Base-by-base conservation (phyloP, 2,797 vertebrate genomes). In the Gila robusta region DNA sequence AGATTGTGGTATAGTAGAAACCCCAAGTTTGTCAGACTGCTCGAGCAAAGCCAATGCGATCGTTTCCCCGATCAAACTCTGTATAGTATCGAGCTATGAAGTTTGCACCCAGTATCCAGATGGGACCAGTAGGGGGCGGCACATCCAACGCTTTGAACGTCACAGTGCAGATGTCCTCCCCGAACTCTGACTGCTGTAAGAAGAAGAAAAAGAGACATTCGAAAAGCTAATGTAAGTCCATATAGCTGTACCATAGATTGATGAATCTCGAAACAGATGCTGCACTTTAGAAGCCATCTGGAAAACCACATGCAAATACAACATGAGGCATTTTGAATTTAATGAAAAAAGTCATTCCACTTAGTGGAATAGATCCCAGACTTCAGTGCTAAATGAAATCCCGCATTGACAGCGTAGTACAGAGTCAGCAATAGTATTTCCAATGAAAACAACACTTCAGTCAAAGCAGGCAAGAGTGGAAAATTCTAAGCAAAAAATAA, bases 51-150 rank as follows among this genome's bases (percentile, higher is more conserved):
- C 98, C 98, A 77, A 99, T 98, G 47, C 97, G 96, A 89, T 98
- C 97, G 92, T 97, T 97, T 77, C 84, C 94, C 2, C 98, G 96
- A 91, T 99, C 98, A 67, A 99, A 99, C 91, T 98, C 96, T 1
- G 97, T 98, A 93, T 99, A 99, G 93, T 98, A 99, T 88, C 97
- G 96, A 5, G 97, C 96, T 21, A 99, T 99, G 92, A 99, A 99
- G 90, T 94, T 98, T 92, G 98, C 98, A 0, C 98, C 98, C 87
- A 99, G 93, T 89, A 98, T 96, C 98, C 98, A 99, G 78, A 98
- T 83, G 8, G 98, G 98, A 5, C 98, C 98, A 1, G 94, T 91
- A 0, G 98, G 98, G 0, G 98, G 98, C 0, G 97, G 97, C 83
- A 99, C 92, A 82, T 99, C 98, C 91, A 98, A 88, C 32, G 94